A percentile compares a stretch with the other conserved stretches of the same genome.
These are phyloP conservation scores for Pionites leucogaster DNA, from an alignment of 2,113 vertebrate genomes.

Conservation along the genomic window DNA sequence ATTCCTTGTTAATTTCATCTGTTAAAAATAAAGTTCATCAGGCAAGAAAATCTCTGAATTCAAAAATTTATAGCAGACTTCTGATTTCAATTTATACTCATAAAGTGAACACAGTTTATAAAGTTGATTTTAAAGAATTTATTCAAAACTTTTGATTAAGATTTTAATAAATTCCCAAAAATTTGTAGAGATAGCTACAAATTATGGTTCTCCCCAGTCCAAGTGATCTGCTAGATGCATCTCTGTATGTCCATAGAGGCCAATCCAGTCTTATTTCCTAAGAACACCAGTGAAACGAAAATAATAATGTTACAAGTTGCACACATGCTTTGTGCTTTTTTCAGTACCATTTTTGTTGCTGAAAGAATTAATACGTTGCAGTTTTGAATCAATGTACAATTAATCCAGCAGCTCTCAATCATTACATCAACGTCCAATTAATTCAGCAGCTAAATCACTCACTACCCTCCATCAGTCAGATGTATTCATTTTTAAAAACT, in stretches of 20 bases:
- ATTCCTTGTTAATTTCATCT: not conserved
- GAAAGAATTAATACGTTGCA: not conserved
- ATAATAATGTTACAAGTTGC: not conserved
- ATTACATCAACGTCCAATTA: not conserved
- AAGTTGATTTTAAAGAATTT: not conserved
- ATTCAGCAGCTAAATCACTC: not conserved
- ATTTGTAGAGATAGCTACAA: not conserved
- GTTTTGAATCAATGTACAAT: not conserved
- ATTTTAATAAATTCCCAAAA: not conserved
- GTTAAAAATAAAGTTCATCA: not conserved
- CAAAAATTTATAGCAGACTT: not conserved
- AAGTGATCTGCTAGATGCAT: not conserved
- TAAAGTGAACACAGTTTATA: not conserved
- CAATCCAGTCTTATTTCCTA: not conserved
- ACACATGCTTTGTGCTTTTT: not conserved
- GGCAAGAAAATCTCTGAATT: not conserved
- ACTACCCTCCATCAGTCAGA: not conserved
- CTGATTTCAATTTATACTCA: not conserved
- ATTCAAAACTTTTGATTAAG: not conserved
- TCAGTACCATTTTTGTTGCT: not conserved
- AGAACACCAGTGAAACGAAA: not conserved
- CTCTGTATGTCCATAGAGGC: not conserved
- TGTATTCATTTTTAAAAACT: not conserved
- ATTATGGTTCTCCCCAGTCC: not conserved
- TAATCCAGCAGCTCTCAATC: not conserved